These are phyloP conservation scores for Nowickia ferox DNA, from an alignment of 2,888 invertebrate species.

Conservation along the genomic window DNA sequence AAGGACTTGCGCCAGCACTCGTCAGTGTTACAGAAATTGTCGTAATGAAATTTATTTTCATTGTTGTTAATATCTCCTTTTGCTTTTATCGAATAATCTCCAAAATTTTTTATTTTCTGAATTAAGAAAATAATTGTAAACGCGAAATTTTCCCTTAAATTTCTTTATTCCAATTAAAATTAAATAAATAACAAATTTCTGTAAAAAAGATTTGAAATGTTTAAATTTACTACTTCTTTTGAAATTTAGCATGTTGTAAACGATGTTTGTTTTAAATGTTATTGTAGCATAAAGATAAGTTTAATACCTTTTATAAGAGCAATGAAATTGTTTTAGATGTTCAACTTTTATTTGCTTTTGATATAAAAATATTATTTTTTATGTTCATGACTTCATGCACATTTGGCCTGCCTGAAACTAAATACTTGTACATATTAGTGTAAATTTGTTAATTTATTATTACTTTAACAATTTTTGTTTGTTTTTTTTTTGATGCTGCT, in stretches of 20 bases:
- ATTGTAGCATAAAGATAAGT: neutral
- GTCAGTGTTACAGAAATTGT: too few species aligned
- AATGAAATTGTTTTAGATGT: neutral
- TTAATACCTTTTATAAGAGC: neutral
- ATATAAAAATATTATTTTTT: neutral
- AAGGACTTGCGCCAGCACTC: too few species aligned
- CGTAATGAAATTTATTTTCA: too few species aligned
- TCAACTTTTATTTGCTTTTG: neutral
- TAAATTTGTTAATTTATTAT: neutral
- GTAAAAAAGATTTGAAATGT: neutral
- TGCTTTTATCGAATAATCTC: too few species aligned
- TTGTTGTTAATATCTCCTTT: too few species aligned
- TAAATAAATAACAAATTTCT: neutral
- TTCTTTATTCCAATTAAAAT: neutral
- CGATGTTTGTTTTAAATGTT: neutral
- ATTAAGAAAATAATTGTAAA: too few species aligned
- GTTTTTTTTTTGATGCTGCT: neutral
- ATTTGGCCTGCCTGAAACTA: neutral
- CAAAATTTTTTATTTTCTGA: too few species aligned
- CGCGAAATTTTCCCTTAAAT: too few species aligned
- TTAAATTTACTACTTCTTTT: neutral
- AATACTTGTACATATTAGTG: neutral
- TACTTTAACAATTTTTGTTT: too few species aligned
- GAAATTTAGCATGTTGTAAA: neutral
- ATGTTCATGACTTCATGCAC: neutral